A percentile compares a stretch with the other conserved stretches of the same genome.
These are phyloP conservation scores for Trialeurodes vaporariorum DNA, from an alignment of 1,140 invertebrate genomes.

Conservation along the genomic window DNA sequence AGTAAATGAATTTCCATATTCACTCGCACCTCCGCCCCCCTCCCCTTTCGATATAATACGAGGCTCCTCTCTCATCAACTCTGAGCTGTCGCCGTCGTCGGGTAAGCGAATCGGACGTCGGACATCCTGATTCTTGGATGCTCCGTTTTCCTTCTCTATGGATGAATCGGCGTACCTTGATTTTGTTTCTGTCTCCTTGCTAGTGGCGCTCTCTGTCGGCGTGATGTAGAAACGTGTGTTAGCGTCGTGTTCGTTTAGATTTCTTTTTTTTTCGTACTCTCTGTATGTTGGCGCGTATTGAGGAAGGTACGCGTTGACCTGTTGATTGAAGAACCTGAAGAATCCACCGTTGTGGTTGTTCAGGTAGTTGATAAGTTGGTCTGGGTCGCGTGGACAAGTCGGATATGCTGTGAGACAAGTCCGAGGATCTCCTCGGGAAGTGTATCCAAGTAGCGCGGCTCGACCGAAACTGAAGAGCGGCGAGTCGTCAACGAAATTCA, in stretches of 20 bases:
- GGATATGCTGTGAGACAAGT: constrained; percentile 51
- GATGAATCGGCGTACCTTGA: neutral
- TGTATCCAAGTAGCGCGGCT: constrained; percentile 56
- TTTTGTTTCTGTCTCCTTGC: neutral
- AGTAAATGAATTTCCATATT: neutral
- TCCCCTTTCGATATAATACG: neutral
- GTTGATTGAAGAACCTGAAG: constrained; percentile 56
- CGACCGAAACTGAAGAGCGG: constrained; percentile 55
- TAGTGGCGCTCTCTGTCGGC: too few relatives aligned
- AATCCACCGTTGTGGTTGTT: constrained; percentile 79
- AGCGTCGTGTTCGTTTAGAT: too few relatives aligned
- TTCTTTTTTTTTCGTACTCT: too few relatives aligned
- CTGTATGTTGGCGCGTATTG: constrained; percentile 20
- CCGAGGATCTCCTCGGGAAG: constrained; percentile 44
- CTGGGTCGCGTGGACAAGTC: constrained; percentile 55
- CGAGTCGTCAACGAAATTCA: constrained; percentile 38
- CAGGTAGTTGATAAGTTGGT: constrained; percentile 58
- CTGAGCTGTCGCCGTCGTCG: neutral
- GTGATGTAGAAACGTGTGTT: too few relatives aligned
- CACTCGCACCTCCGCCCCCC: neutral
- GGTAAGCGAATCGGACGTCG: too few relatives aligned
- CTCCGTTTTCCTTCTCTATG: neutral
- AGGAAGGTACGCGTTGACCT: constrained; percentile 21
- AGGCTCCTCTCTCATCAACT: neutral
- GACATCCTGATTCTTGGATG: neutral